Conservation (phyloP, 2,113 vertebrate species). For the Ciconia maguari region DNA sequence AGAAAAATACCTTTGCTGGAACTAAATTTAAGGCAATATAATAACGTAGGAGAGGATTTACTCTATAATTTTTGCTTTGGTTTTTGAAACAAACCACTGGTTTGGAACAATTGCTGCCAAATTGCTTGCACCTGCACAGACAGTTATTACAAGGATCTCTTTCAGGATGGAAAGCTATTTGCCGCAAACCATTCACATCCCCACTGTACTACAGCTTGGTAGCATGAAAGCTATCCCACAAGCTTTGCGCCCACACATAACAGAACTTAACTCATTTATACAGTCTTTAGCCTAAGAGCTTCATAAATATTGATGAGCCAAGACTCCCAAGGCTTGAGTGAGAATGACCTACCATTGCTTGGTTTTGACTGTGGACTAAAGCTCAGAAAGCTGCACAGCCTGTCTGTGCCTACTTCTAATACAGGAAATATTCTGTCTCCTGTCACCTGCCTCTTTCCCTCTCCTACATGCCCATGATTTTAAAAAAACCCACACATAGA, state of each 20-base stretch:
- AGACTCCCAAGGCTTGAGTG: background rate
- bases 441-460: background rate
- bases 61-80: constrained; percentile 36
- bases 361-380: background rate
- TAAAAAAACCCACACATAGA: background rate
- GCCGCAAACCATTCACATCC: background rate
- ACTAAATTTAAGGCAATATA: constrained; percentile 43
- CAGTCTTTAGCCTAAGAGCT: background rate
- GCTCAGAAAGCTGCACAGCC: background rate
- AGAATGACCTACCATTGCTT: background rate
- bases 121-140: constrained; percentile 38
- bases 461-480: background rate
- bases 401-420: background rate
- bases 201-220: background rate
- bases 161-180: constrained; percentile 29
- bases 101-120: constrained; percentile 47
- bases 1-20: constrained; percentile 34
- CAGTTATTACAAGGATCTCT: constrained; percentile 8
- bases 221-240: background rate
- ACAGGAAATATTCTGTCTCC: background rate
- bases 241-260: background rate
- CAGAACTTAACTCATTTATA: background rate
- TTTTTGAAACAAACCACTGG: constrained; percentile 51
- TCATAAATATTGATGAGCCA: background rate
- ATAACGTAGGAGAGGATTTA: background rate